Percentiles rank a stretch among this genome's conserved stretches.
Conservation (phyloP, 2,888 invertebrate species). For the Crepidodera aurea region DNA sequence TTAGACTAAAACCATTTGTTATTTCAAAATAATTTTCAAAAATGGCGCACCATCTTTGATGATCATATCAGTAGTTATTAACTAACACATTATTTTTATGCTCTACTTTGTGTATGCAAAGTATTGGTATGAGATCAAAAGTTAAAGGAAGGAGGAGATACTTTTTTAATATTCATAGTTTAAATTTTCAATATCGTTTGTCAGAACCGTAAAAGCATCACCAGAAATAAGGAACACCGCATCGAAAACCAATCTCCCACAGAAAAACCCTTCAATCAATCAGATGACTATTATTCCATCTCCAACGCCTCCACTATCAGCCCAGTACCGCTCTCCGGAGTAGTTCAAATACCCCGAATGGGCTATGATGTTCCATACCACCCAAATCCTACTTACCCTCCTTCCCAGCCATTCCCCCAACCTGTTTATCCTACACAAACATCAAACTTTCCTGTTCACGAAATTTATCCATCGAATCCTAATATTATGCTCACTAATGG, state of each 20-base stretch:
- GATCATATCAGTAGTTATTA: no score
- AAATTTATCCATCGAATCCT: conserved; percentile 39
- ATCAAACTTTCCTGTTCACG: conserved; percentile 40
- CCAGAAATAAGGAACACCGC: conserved; percentile 54
- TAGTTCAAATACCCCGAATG: conserved; percentile 56
- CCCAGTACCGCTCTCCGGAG: conserved; percentile 54
- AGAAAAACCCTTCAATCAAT: conserved; percentile 52
- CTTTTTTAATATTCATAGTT: no score
- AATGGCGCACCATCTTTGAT: no score
- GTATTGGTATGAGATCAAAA: no score
- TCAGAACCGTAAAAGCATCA: conserved; percentile 64
- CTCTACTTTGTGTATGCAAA: no score
- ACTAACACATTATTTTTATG: no score
- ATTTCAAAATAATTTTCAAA: no score
- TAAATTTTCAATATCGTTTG: no score
- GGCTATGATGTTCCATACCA: conserved; percentile 56
- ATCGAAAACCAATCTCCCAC: conserved; percentile 56
- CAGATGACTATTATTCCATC: conserved; percentile 56
- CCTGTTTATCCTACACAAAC: conserved; percentile 31
- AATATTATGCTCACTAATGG: conserved; percentile 53
- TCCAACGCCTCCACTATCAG: conserved; percentile 51
- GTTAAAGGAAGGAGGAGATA: no score
- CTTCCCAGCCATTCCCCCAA: conserved; percentile 34
- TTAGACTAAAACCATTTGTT: no score
- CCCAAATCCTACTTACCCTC: conserved; percentile 42